Conservation (phyloP, 2,113 vertebrate species). For the Canis aureus region DNA sequence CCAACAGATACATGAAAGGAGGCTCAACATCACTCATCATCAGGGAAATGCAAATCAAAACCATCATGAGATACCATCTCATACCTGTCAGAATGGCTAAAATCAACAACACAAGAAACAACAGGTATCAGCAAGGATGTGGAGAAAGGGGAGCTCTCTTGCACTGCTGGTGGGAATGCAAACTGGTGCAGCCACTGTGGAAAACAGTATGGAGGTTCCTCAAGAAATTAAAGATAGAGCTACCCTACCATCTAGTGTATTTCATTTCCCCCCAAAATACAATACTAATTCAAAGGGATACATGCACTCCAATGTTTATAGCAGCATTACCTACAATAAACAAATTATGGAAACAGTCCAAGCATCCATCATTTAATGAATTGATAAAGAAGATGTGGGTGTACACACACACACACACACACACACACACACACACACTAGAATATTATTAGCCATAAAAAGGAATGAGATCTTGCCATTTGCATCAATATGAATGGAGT, state of each 20-base stretch:
- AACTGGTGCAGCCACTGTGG: not conserved
- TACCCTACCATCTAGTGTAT: not conserved
- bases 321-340: not conserved
- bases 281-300: not conserved
- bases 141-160: not conserved
- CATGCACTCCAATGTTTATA: not conserved
- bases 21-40: not conserved
- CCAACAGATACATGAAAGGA: not conserved
- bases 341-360: not conserved
- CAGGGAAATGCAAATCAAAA: not conserved
- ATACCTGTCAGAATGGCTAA: not conserved
- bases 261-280: not conserved
- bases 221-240: not conserved
- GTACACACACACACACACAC: not conserved
- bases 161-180: not conserved
- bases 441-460: not conserved
- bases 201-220: not conserved
- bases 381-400: not conserved
- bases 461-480: not conserved
- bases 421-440: not conserved
- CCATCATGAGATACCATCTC: not conserved
- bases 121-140: not conserved
- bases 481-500: not conserved
- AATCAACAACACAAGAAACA: not conserved
- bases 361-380: not conserved